Evolutionary conservation across 2,888 invertebrate genomes (phyloP).

Genomic region (Punctoribates punctum): DNA sequence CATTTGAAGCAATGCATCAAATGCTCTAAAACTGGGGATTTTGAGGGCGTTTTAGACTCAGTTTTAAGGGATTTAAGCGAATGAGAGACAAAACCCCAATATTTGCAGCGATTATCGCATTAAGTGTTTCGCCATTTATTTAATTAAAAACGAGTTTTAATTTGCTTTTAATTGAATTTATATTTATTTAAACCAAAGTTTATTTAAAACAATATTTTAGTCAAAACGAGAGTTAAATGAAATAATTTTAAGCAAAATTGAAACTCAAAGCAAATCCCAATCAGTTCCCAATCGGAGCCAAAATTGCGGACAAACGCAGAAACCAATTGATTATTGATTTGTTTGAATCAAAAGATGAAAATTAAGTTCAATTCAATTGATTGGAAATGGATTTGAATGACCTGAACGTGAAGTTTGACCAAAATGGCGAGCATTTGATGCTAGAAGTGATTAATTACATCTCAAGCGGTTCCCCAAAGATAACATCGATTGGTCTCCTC

Average conservation of each 20-base stretch:
- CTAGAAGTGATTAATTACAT: slow-evolving; percentile 30
- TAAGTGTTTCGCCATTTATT: slow-evolving; percentile 16
- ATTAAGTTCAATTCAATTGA: slow-evolving; percentile 11
- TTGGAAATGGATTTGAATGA: slow-evolving; percentile 25
- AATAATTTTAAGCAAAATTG: no score
- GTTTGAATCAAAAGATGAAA: background rate
- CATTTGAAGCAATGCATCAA: no score
- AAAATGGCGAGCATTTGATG: background rate
- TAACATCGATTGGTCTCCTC: background rate
- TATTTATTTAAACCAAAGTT: background rate
- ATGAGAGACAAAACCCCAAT: background rate
- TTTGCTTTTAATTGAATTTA: no score
- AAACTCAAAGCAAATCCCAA: background rate
- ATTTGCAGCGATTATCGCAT: background rate
- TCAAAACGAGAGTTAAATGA: no score
- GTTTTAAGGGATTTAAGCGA: no score
- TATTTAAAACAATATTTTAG: background rate
- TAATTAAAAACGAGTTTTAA: background rate
- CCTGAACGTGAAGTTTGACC: background rate
- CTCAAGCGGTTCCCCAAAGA: slow-evolving; percentile 3
- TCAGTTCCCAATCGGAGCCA: background rate
- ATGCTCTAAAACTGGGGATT: background rate
- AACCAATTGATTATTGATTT: background rate
- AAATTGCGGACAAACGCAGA: background rate
- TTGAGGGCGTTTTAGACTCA: background rate